Evolutionary conservation across 2,888 invertebrate genomes (phyloP).

Genomic region (Parthenolecanium corni): DNA sequence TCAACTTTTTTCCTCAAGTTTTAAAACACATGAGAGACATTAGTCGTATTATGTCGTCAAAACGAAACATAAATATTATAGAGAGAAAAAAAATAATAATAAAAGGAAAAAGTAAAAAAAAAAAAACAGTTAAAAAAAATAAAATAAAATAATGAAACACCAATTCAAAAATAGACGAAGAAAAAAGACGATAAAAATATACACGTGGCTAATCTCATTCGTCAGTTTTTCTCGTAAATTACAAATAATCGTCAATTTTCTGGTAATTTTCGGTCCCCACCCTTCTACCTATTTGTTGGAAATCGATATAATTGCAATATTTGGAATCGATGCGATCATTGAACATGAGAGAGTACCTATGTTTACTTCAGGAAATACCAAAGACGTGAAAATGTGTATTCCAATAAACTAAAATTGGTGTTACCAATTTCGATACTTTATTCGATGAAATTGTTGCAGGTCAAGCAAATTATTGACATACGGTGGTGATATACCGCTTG

Average conservation of each 20-base stretch:
- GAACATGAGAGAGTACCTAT: too few relatives aligned
- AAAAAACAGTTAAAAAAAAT: background rate
- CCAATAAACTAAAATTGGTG: too few relatives aligned
- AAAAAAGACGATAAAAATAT: conserved; percentile 13
- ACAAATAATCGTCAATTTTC: background rate
- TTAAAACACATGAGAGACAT: conserved; percentile 11
- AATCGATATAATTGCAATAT: too few relatives aligned
- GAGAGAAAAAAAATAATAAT: background rate
- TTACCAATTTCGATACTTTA: too few relatives aligned
- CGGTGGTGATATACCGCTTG: too few relatives aligned
- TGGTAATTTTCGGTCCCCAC: background rate
- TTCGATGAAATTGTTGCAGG: too few relatives aligned
- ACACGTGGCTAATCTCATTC: conserved; percentile 24
- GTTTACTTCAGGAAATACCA: too few relatives aligned
- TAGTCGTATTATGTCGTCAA: conserved; percentile 22
- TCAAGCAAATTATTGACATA: too few relatives aligned
- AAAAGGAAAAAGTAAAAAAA: background rate
- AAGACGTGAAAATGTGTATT: too few relatives aligned
- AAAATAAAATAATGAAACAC: conserved; percentile 3
- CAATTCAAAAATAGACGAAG: conserved; percentile 17
- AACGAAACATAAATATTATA: conserved; percentile 20
- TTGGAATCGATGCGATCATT: too few relatives aligned
- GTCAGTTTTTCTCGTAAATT: conserved; percentile 13
- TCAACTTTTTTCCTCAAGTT: background rate
- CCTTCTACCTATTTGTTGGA: too few relatives aligned